phyloP scores from a whole-genome alignment of 1,140 invertebrate species.

The Drosophila parvula region DNA sequence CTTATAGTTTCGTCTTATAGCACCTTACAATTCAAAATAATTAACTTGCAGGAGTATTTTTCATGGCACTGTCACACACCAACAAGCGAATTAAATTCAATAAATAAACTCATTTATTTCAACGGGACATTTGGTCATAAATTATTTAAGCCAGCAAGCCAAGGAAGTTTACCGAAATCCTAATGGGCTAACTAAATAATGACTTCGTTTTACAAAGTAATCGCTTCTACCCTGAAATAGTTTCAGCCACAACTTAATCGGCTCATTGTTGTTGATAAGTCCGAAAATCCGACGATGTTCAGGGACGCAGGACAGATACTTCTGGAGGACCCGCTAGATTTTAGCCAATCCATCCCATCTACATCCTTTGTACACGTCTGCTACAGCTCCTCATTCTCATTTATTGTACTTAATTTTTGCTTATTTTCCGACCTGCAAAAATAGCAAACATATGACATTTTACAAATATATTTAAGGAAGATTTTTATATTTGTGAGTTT shows the following conservation, averaged over 20 bases:
- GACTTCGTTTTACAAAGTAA: slow-evolving; percentile 10
- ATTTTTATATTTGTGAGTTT: not conserved
- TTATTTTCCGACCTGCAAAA: not conserved
- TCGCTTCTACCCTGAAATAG: not conserved
- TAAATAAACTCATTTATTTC: slow-evolving; percentile 23
- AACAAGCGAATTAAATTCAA: slow-evolving; percentile 26
- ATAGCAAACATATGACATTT: no score
- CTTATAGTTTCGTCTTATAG: not conserved
- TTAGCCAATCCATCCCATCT: slow-evolving; percentile 26
- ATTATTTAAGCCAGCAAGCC: slow-evolving; percentile 3
- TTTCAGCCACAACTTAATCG: not conserved
- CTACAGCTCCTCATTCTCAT: not conserved
- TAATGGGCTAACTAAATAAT: not conserved
- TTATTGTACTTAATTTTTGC: slow-evolving; percentile 2
- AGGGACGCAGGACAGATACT: slow-evolving; percentile 7
- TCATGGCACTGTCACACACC: slow-evolving; percentile 5
- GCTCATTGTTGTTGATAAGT: not conserved
- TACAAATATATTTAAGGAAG: no score
- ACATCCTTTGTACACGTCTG: slow-evolving; percentile 23
- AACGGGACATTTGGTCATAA: slow-evolving; percentile 21
- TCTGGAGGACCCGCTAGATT: slow-evolving; percentile 17
- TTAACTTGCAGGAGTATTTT: not conserved
- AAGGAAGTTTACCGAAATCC: slow-evolving; percentile 5
- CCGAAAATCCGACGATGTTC: not conserved
- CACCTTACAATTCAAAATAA: slow-evolving; percentile 1